Evolutionary conservation across 2,113 vertebrate species (phyloP), one percentile per base, ranked within the genome.

Genomic region (Charina bottae): DNA sequence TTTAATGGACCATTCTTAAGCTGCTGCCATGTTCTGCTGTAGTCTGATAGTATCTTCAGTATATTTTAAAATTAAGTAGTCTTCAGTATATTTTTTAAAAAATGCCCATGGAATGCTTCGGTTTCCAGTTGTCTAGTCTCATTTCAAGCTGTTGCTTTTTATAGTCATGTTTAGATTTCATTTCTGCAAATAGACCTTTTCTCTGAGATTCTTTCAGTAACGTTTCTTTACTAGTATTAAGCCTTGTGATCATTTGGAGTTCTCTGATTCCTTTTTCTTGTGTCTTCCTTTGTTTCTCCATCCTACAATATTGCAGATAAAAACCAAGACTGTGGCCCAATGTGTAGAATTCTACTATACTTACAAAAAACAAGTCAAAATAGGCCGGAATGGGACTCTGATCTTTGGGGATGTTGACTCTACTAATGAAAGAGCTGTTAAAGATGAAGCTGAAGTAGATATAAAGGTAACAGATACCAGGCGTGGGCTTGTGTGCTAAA

Each of bases 291-390:
- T 78, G 33, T 78, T 78, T 78, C 37, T 37, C 68, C 2, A 33
- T 62, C 11, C 49, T 6, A 5, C 3, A 91, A 85, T 64, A 95
- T 21, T 72, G 28, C 95, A 99, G 99, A 99, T 99, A 95, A 98
- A 97, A 97, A 99, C 99, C 54, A 99, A 99, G 97, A 98, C 98
- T 0, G 99, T 99, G 97, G 98, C 98, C 23, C 99, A 99, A 96
- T 99, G 99, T 54, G 99, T 99, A 93, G 99, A 99, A 96, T 99
- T 99, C 96, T 99, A 99, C 96, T 99, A 99, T 95, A 99, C 99
- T 0, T 99, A 99, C 93, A 99, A 99, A 96, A 99, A 99, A 92
- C 99, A 99, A 78, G 98, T 99, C 94, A 99, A 99, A 96, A 98
- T 99, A 4, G 99, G 99, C 93, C 98, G 98, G 91, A 99, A 98